A percentile compares a stretch with the other conserved stretches of the same genome.
These are phyloP conservation scores for Monochamus alternatus DNA, from an alignment of 2,888 invertebrate species.

Conservation along the genomic window DNA sequence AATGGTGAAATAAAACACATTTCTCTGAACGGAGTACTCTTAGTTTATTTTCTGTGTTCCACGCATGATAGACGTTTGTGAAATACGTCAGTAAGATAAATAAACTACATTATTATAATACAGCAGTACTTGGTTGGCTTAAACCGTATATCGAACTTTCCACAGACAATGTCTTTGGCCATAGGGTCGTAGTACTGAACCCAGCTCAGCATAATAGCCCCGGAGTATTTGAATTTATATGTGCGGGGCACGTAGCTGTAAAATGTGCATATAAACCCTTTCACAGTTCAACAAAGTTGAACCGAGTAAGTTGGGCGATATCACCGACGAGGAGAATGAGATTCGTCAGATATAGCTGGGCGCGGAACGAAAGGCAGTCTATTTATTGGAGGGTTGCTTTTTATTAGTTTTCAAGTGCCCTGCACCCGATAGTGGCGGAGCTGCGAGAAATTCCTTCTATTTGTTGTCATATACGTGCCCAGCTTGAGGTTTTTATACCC, in stretches of 20 bases:
- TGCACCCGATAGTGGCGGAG: not conserved
- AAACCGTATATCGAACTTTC: conserved; percentile 23
- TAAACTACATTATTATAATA: not conserved
- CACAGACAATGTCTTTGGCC: conserved; percentile 29
- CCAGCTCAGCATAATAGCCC: conserved; percentile 26
- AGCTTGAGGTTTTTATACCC: conserved; percentile 9
- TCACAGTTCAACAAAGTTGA: conserved; percentile 46
- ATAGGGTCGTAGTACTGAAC: conserved; percentile 28
- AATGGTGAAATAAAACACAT: not conserved
- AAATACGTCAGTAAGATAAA: not conserved
- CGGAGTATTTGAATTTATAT: conserved; percentile 33
- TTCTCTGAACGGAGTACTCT: not conserved
- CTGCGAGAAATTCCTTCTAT: conserved; percentile 14
- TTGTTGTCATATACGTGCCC: conserved; percentile 17
- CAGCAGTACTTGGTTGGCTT: not conserved
- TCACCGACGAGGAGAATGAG: conserved; percentile 30
- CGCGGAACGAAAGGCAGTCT: conserved; percentile 20
- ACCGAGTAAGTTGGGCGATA: conserved; percentile 41
- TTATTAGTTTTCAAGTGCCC: conserved; percentile 32
- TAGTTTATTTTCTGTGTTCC: no score
- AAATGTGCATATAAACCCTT: conserved; percentile 57
- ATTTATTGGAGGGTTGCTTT: conserved; percentile 29
- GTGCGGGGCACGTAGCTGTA: conserved; percentile 51
- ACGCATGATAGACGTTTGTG: no score
- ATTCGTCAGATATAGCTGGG: conserved; percentile 27